Evolutionary conservation across 2,113 vertebrate genomes (phyloP), one percentile per base, ranked within the genome.

Genomic region (Antechinus flavipes): DNA sequence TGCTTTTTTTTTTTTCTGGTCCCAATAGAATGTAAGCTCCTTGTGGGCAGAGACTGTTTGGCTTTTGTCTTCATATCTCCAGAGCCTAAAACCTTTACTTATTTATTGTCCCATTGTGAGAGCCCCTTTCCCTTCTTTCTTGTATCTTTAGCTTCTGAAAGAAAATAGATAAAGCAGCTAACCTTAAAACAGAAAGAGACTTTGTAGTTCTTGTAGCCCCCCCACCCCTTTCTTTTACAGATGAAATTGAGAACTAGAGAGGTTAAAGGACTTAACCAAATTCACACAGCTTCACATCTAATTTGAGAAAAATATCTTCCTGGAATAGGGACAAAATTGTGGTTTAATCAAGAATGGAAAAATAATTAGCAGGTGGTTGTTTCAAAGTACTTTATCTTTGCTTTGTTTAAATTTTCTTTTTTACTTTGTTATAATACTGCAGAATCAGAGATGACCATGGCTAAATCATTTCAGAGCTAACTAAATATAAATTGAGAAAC

Each of bases 341-440:
- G 68, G 68, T 42, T 84, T 42, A 84, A 84, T 84, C 68, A 84
- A n/a, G 68, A 84, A 84, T 84, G 68, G 35, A 84, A 84, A 76
- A 42, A 84, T 42, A 84, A 42, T 84, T 84, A 84, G 16, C 68
- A 84, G 68, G 68, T 84, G 35, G 19, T 8, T 84, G 68, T 23
- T 23, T 42, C 68, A 42, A n/a, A 84, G n/a, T 19, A 8, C 68
- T 42, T 42, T 42, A 84, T 84, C n/a, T 84, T 84, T 27, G 93
- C 46, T 90, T 90, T 91, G 50, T 56, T 94, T 94, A 11, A 52
- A 52, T 52, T 52, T 52, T 52, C 50, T 11, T 11, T 52, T 90
- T 90, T 91, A 46, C 54, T 94, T 94, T 89, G 95, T 68, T 93
- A 52, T 93, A 92, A 92, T 95, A 93, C 50, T 93, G 61, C 89